A percentile compares a stretch with the other conserved stretches of the same genome.
phyloP scores from a whole-genome alignment of 2,888 invertebrate species.

The Harpagoxenus sublaevis region DNA sequence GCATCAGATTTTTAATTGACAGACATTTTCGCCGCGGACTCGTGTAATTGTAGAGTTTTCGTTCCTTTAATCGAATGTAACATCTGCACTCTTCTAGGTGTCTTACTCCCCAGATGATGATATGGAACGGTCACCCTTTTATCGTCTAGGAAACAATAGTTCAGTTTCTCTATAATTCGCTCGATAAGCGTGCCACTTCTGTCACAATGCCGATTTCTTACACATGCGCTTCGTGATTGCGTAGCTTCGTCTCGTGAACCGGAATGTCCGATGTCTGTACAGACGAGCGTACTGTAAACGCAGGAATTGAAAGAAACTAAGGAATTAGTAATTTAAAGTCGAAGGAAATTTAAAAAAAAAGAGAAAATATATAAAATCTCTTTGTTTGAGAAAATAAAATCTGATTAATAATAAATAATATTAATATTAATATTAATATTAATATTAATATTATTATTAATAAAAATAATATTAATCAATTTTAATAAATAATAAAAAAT shows the following conservation, averaged over 20 bases:
- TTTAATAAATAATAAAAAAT: background rate
- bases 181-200: conserved; percentile 18
- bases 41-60: background rate
- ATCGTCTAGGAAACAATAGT: conserved; percentile 37
- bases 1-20: conserved; percentile 4
- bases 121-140: conserved; percentile 45
- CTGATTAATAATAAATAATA: background rate
- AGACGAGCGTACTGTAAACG: conserved; percentile 25
- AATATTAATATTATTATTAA: background rate
- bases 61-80: background rate
- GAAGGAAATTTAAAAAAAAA: background rate
- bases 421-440: background rate
- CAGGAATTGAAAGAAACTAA: background rate
- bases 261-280: conserved; percentile 21
- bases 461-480: background rate
- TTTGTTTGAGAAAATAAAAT: no score
- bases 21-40: background rate
- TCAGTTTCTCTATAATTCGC: conserved; percentile 51
- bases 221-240: background rate
- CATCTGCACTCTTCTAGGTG: conserved; percentile 57
- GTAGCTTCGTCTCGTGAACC: background rate
- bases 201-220: background rate
- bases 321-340: background rate
- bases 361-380: background rate
- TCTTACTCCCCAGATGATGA: conserved; percentile 62